phyloP scores from a whole-genome alignment of 30 jellyfish, hydroid and myxozoan genomes.

The Hydractinia symbiolongicarpus region DNA sequence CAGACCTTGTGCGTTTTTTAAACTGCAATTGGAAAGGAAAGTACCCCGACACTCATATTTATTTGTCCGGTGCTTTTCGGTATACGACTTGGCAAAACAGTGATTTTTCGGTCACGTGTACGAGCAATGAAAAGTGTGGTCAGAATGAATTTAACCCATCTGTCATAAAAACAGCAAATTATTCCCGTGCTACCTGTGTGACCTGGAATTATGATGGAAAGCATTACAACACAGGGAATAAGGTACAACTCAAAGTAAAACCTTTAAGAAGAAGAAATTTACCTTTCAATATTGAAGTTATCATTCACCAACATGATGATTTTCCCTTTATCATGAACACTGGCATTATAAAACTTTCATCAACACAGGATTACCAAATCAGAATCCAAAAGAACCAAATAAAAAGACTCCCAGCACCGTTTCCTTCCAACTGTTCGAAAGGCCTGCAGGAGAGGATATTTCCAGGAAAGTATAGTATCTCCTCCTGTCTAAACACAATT shows the following conservation, averaged over 20 bases:
- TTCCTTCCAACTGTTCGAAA: neutral
- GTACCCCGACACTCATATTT: neutral
- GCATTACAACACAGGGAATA: neutral
- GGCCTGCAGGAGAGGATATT: neutral
- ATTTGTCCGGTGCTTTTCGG: neutral
- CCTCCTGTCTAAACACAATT: neutral
- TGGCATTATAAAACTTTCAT: neutral
- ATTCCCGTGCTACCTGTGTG: neutral
- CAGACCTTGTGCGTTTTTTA: neutral
- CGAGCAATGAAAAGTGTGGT: neutral
- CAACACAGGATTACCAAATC: neutral
- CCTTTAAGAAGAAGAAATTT: neutral
- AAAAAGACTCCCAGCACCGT: neutral
- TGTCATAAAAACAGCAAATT: neutral
- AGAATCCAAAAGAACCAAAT: neutral
- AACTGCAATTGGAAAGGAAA: neutral
- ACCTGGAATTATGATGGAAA: constrained; percentile 9
- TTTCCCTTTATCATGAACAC: neutral
- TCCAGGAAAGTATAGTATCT: neutral
- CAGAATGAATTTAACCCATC: neutral
- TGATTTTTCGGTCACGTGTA: neutral
- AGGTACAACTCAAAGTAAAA: neutral
- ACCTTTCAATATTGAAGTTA: neutral
- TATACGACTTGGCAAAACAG: neutral
- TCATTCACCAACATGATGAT: neutral